Evolutionary conservation across 2,888 invertebrate species (phyloP), one percentile per base, ranked within the genome.

Genomic region (Linnaemya tessellans): DNA sequence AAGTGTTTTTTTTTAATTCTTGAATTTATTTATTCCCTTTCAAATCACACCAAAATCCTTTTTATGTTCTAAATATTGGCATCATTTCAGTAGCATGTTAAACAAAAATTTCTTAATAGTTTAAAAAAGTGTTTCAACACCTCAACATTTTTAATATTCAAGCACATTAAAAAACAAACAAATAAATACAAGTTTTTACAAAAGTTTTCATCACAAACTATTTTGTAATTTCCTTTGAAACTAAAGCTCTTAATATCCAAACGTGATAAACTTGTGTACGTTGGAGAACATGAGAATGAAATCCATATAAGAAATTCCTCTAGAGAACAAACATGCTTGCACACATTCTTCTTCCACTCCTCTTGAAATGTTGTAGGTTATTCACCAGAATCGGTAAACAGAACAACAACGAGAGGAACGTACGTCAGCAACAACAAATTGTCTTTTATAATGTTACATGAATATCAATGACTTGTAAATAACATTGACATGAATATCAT

Each of bases 391-490:
- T 9, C 3, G 25, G 46, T 18, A 58, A 10, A 30, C 22, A 41
- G 9, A 25, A 41, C 65, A 65, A 54, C 62, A 78, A 11, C 58
- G 22, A 18, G 18, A 43, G 15, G 38, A 67, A 30, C 5, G 30
- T 30, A 79, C 46, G 58, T 51, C 70, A 74, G 30, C 58, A 60
- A 74, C 25, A 82, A 82, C 67, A 56, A 74, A 70, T 67, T 80
- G 73, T 73, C 56, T 67, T 25, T 73, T 51, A 13, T 58, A 51
- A 67, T 74, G 73, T 80, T 58, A 82, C 85, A 79, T 85, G 79
- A 84, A 82, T 85, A 85, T 82, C 82, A 85, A 85, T 85, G 85
- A 82, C 85, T 79, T 82, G 78, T 85, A 82, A 85, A 85, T 79
- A 79, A 79, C 74, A 85, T 79, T 82, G 85, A 85, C 85, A 85